Evolutionary conservation across 2,113 vertebrate genomes (phyloP), one percentile per base, ranked within the genome.

Genomic region (Aythya baeri): DNA sequence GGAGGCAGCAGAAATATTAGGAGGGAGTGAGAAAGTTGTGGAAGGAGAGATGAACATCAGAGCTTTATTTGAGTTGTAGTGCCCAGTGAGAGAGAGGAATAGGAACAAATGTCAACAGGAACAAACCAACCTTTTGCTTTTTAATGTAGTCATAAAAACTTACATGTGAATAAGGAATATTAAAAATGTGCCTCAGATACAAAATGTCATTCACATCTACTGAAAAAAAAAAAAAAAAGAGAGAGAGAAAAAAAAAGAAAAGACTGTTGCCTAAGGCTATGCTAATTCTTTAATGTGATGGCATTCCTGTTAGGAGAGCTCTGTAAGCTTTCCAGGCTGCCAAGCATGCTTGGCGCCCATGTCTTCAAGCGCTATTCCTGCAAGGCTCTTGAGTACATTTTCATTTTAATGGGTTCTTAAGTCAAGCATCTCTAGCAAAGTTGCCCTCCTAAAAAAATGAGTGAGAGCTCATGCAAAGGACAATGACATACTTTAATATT

Each of bases 381-480:
- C 78, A 97, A 96, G 81, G 80, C 66, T 96, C 80, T 84, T 50
- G 80, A 93, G 88, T 86, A 97, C 89, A 96, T 97, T 97, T 98
- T 97, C 94, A 97, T 97, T 97, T 97, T 98, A 98, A 97, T 97
- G 80, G 43, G 65, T 97, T 98, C 93, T 96, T 90, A 97, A 97
- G 95, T 96, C 91, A 96, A 97, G 91, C 94, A 95, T 98, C 80
- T 96, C 94, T 94, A 84, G 85, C 76, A 97, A 97, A 97, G 84
- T 85, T 58, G 71, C 46, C 93, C 46, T 88, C 87, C 87, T 95
- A 93, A 97, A 97, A 97, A 97, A 96, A 95, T 97, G 94, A 97
- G 94, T 95, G 93, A 96, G 89, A 97, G 74, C 81, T 94, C 79
- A 87, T 89, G 84, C 78, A 89, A 85, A 80, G 93, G 62, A 97